Evolutionary conservation across 2,797 vertebrate species (phyloP).

Genomic region (Gorsachius magnificus): DNA sequence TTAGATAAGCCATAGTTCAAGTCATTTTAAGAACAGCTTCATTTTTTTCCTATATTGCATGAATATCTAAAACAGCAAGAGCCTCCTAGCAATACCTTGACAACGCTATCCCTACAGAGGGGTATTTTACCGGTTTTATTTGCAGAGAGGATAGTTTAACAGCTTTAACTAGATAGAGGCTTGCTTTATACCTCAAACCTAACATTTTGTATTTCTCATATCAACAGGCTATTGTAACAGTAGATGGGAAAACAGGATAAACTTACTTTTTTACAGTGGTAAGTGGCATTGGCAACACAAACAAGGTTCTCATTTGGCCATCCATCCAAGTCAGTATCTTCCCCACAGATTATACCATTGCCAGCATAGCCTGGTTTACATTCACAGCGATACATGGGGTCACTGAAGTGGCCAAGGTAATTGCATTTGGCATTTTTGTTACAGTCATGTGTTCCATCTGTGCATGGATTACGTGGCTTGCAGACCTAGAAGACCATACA

Average conservation of each 20-base stretch:
- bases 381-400: constrained; percentile 96
- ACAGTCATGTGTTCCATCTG: constrained; percentile 92
- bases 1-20: background rate
- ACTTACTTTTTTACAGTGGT: constrained; percentile 97
- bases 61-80: background rate
- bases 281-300: constrained; percentile 97
- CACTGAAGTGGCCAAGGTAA: constrained; percentile 94
- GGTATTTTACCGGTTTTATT: background rate
- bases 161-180: background rate
- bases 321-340: constrained; percentile 94
- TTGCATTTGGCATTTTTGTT: constrained; percentile 97
- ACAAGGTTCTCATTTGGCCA: constrained; percentile 92
- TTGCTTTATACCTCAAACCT: background rate
- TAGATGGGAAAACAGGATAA: background rate
- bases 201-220: background rate
- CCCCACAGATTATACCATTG: constrained; percentile 94
- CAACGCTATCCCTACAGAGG: background rate
- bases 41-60: background rate
- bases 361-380: constrained; percentile 98
- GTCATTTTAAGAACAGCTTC: background rate
- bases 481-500: constrained; percentile 82
- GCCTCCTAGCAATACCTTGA: background rate
- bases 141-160: background rate
- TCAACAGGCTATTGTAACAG: background rate
- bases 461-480: constrained; percentile 93